Evolutionary conservation across 2,888 invertebrate species (phyloP).

Genomic region (Ceramica pisi): DNA sequence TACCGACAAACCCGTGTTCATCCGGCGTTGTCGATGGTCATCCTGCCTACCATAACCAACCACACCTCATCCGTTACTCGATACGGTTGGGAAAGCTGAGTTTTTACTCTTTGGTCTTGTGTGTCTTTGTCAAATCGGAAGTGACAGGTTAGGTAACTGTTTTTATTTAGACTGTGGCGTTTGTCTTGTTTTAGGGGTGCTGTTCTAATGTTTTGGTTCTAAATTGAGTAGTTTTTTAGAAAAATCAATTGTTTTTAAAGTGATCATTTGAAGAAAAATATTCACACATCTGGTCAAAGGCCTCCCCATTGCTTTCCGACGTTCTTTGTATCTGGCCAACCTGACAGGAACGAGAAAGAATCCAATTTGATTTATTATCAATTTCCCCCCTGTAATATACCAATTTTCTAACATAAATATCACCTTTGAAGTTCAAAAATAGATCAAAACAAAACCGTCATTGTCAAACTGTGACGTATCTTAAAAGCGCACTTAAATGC

Average conservation of each 20-base stretch:
- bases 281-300: no score
- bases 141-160: conserved; percentile 34
- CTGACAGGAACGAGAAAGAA: no score
- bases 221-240: background rate
- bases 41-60: conserved; percentile 56
- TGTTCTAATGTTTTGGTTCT: background rate
- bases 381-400: no score
- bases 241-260: background rate
- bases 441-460: conserved; percentile 11
- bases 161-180: background rate
- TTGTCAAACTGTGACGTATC: conserved; percentile 21
- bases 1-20: conserved; percentile 47
- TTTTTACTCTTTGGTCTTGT: conserved; percentile 50
- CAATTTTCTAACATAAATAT: conserved; percentile 1
- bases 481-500: conserved; percentile 34
- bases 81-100: conserved; percentile 57
- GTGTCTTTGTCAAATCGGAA: conserved; percentile 39
- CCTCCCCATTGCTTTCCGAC: no score
- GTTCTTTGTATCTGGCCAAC: no score
- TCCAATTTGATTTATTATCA: no score
- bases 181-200: conserved; percentile 3
- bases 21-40: conserved; percentile 57
- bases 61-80: conserved; percentile 61
- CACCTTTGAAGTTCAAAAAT: conserved; percentile 5
- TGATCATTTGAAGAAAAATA: no score